Evolutionary conservation across 2,113 vertebrate species (phyloP).

Genomic region (Sardina pilchardus): DNA sequence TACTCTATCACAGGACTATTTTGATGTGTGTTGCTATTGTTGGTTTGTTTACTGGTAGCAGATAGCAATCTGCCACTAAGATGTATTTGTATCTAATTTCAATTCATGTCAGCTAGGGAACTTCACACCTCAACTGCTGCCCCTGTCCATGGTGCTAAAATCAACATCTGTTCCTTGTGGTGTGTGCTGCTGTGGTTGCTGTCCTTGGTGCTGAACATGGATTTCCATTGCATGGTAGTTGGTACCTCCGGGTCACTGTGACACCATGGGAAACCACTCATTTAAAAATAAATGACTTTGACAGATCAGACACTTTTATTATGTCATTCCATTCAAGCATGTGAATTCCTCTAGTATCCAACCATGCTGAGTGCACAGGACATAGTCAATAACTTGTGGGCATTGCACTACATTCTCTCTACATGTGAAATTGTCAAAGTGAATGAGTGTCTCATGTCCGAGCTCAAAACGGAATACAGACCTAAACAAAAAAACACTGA

Average conservation of each 20-base stretch:
- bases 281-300: slow-evolving; percentile 21
- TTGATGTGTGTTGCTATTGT: no score
- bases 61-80: not conserved
- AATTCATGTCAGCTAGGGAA: not conserved
- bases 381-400: not conserved
- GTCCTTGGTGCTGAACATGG: not conserved
- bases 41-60: no score
- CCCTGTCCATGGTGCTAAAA: not conserved
- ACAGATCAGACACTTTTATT: slow-evolving; percentile 7
- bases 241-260: not conserved
- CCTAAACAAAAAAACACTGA: not conserved
- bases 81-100: not conserved
- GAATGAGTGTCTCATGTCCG: not conserved
- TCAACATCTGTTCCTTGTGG: not conserved
- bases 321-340: slow-evolving; percentile 4
- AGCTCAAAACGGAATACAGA: not conserved
- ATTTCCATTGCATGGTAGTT: not conserved
- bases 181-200: not conserved
- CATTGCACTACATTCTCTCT: not conserved
- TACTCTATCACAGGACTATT: not conserved
- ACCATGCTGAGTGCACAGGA: slow-evolving; percentile 11
- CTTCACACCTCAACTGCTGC: not conserved
- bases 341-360: not conserved
- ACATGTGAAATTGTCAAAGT: not conserved
- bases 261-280: not conserved